Percentiles rank a stretch among this genome's conserved stretches.
Conservation (phyloP, 2,888 invertebrate genomes). For the Torymus tubicola region DNA sequence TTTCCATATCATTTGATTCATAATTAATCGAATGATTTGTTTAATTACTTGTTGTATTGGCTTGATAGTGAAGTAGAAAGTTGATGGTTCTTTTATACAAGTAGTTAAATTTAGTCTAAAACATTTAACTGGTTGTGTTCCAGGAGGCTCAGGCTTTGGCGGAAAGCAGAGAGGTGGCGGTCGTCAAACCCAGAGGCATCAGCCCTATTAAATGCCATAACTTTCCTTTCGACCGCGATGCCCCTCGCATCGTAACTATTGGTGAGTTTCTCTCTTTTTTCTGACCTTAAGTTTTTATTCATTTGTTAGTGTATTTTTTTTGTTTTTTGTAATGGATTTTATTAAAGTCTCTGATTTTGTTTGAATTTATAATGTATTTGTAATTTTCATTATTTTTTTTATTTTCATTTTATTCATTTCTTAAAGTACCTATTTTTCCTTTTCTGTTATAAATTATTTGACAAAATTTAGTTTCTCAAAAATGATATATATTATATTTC, state of each 20-base stretch:
- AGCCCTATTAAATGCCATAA: conserved; percentile 85
- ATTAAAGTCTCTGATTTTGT: conserved; percentile 9
- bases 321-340: conserved; percentile 17
- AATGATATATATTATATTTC: conserved; percentile 62
- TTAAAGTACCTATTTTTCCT: conserved; percentile 55
- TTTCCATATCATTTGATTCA: conserved; percentile 51
- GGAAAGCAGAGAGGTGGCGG: conserved; percentile 89
- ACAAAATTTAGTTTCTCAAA: conserved; percentile 2
- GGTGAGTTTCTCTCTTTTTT: conserved; percentile 72
- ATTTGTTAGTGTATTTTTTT: conserved; percentile 39
- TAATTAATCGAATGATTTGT: conserved; percentile 46
- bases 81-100: conserved; percentile 47
- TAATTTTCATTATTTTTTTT: conserved; percentile 64
- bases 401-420: conserved; percentile 36
- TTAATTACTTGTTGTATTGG: conserved; percentile 57
- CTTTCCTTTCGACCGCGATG: conserved; percentile 73
- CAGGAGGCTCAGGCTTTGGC: conserved; percentile 83
- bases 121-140: conserved; percentile 70
- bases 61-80: conserved; percentile 57
- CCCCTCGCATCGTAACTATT: conserved; percentile 74
- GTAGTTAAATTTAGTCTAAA: conserved; percentile 52
- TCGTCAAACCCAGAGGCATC: conserved; percentile 88
- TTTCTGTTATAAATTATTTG: conserved; percentile 59
- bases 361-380: conserved; percentile 59
- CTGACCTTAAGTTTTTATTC: conserved; percentile 36